Percentiles rank a stretch among this genome's conserved stretches.
These are phyloP conservation scores for Stomatorhinus walkeri DNA, from an alignment of 2,797 vertebrate species.

Conservation along the genomic window DNA sequence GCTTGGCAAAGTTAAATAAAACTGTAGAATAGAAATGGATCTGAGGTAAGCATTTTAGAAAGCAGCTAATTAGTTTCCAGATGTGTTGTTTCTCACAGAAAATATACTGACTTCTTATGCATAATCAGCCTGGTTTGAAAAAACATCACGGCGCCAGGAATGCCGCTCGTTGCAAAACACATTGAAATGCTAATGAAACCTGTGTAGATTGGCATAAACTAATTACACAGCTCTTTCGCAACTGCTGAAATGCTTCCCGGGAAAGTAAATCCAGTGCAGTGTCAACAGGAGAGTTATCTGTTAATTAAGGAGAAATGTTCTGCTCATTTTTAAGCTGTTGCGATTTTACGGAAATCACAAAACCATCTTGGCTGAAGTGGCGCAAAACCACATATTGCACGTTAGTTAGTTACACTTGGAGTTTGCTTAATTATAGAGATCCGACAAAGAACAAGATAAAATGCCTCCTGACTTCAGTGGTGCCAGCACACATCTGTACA, in stretches of 20 bases:
- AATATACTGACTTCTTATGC: not conserved
- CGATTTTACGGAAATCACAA: not conserved
- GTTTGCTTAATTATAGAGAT: not conserved
- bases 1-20: not conserved
- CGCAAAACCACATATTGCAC: not conserved
- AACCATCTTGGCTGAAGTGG: not conserved
- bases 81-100: not conserved
- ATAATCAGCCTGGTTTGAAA: constrained; percentile 3
- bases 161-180: not conserved
- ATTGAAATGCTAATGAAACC: not conserved
- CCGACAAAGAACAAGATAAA: not conserved
- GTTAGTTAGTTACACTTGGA: not conserved
- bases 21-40: not conserved
- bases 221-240: constrained; percentile 10
- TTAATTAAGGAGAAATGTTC: constrained; percentile 8
- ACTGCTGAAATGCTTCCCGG: constrained; percentile 1
- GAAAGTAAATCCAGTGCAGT: not conserved
- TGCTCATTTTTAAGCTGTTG: not conserved
- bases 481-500: not conserved
- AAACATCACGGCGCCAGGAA: not conserved
- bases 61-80: not conserved
- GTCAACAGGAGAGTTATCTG: constrained; percentile 9
- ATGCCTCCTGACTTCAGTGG: not conserved
- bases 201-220: constrained; percentile 5
- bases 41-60: not conserved